Percentiles rank a stretch among this genome's conserved stretches.
Conservation (phyloP, 2,797 vertebrate species). For the Enteromius mattozi region DNA sequence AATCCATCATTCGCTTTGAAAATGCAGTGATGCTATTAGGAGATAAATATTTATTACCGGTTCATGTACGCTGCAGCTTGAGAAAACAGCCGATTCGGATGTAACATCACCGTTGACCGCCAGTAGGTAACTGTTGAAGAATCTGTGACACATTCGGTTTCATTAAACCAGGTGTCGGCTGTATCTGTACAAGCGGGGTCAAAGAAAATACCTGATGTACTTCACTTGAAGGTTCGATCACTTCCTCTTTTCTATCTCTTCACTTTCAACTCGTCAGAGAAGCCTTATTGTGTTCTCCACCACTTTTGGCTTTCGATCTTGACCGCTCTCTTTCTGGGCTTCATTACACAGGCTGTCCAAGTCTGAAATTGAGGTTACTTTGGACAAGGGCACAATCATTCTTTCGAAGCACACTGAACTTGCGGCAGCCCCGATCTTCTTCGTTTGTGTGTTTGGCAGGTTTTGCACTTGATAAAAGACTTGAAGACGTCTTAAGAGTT, state of each 20-base stretch:
- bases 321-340: slow-evolving; percentile 43
- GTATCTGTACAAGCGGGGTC: slow-evolving; percentile 12
- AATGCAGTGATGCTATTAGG: slow-evolving; percentile 78
- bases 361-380: slow-evolving; percentile 54
- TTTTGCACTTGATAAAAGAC: slow-evolving; percentile 38
- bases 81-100: slow-evolving; percentile 35
- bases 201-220: slow-evolving; percentile 38
- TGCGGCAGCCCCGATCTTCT: slow-evolving; percentile 28
- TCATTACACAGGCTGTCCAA: slow-evolving; percentile 54
- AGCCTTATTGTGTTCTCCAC: slow-evolving; percentile 35
- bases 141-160: slow-evolving; percentile 33
- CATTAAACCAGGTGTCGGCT: slow-evolving; percentile 32
- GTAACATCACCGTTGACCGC: slow-evolving; percentile 23
- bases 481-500: slow-evolving; percentile 13
- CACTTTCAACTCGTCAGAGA: slow-evolving; percentile 15
- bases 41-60: slow-evolving; percentile 79
- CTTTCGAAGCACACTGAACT: slow-evolving; percentile 34
- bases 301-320: slow-evolving; percentile 24
- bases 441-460: slow-evolving; percentile 50
- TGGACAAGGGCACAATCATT: slow-evolving; percentile 55
- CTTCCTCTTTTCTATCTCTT: slow-evolving; percentile 36
- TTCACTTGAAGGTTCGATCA: slow-evolving; percentile 41
- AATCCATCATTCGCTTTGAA: slow-evolving; percentile 80
- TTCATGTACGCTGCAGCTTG: slow-evolving; percentile 52
- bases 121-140: slow-evolving; percentile 1